A percentile compares a stretch with the other conserved stretches of the same genome.
phyloP scores from a whole-genome alignment of 2,888 invertebrate species.

The Morinoia aosen region DNA sequence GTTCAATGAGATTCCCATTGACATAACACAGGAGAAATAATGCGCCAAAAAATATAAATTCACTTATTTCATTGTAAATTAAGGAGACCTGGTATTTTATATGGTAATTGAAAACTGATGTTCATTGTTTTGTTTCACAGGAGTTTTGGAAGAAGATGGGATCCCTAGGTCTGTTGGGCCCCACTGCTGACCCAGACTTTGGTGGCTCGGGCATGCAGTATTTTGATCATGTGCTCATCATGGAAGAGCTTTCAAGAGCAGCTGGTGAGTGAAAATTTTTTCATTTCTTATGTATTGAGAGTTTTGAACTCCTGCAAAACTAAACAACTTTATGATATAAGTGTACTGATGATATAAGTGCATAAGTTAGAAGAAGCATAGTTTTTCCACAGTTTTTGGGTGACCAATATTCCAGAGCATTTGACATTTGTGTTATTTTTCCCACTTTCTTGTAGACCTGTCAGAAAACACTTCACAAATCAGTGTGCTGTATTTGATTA shows the following conservation, averaged over 20 bases:
- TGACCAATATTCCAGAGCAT: not conserved
- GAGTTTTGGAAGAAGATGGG: slow-evolving; percentile 94
- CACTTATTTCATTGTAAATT: no score
- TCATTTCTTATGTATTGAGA: not conserved
- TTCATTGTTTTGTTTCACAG: slow-evolving; percentile 71
- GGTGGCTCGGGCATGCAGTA: slow-evolving; percentile 94
- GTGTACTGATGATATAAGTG: not conserved
- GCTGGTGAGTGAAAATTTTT: slow-evolving; percentile 73
- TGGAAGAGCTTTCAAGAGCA: slow-evolving; percentile 95
- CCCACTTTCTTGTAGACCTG: no score
- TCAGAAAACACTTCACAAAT: not conserved
- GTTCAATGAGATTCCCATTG: no score
- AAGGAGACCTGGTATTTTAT: no score
- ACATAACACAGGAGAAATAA: no score
- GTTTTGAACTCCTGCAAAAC: not conserved
- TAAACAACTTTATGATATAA: not conserved
- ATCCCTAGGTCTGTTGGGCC: slow-evolving; percentile 90
- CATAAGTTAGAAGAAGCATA: not conserved
- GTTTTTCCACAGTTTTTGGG: not conserved
- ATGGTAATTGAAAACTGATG: no score
- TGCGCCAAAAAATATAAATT: no score
- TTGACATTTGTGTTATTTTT: no score
- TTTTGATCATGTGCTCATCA: slow-evolving; percentile 90
- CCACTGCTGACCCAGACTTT: slow-evolving; percentile 88
- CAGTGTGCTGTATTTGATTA: no score